Evolutionary conservation across 2,888 invertebrate species (phyloP), one percentile per base, ranked within the genome.

Genomic region (Heteromurus nitidus): DNA sequence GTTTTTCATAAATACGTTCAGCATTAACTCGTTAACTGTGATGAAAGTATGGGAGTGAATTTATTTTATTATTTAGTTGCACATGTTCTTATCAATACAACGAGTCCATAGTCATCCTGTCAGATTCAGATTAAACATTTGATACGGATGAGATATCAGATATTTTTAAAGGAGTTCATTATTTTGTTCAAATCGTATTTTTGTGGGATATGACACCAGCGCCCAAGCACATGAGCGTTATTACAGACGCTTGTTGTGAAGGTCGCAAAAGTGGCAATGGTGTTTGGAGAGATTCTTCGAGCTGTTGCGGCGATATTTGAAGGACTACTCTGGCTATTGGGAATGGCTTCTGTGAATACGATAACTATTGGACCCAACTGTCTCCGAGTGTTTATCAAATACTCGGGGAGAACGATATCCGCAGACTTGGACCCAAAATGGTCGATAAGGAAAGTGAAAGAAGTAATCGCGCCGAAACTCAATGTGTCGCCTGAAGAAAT

Each of bases 381-480:
- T 2, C 67, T 88, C 0, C 80, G 84, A 26, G 85, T 88, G 18
- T 85, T 85, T 68, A 83, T 88, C 5, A 87, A 86, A 72, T 83
- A 85, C 28, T 70, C 80, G 11, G 84, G 84, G 2, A 65, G 70
- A 30, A 82, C 82, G 11, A 73, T 87, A 30, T 80, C 92, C 0
- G 91, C 94, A 0, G 92, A 93, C 87, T 90, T 94, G 87, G 92
- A 94, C 89, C 94, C 94, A 9, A 91, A 92, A 88, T 94, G 94
- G 93, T 93, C 93, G 87, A 93, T 94, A 22, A 92, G 92, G 88
- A 92, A 93, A 88, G 92, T 94, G 0, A 94, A 94, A 88, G 92
- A 94, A 88, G 89, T 93, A 53, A 92, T 94, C 1, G 94, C 93
- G 0, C 92, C 93, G 0, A 91, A 92, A 89, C 89, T 94, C 83